phyloP scores from a whole-genome alignment of 2,113 vertebrate genomes.

The Lontra canadensis region DNA sequence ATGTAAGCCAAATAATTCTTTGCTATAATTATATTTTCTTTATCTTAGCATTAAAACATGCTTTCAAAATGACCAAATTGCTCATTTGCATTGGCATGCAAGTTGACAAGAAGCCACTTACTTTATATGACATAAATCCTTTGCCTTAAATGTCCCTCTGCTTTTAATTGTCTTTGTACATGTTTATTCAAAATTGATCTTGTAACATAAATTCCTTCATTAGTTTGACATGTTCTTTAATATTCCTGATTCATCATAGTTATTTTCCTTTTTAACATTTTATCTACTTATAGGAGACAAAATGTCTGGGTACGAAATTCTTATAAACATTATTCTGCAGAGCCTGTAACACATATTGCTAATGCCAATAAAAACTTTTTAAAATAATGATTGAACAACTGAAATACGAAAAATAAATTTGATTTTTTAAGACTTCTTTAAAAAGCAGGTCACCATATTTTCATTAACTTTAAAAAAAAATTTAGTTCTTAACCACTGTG shows the following conservation, averaged over 20 bases:
- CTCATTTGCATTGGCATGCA: not conserved
- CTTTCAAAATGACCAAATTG: not conserved
- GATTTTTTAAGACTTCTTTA: not conserved
- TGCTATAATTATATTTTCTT: not conserved
- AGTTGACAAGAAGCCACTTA: not conserved
- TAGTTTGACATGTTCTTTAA: not conserved
- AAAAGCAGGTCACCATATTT: not conserved
- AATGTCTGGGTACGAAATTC: conserved; percentile 21
- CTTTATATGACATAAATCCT: not conserved
- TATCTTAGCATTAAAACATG: not conserved
- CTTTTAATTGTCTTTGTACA: not conserved
- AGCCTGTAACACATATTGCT: not conserved
- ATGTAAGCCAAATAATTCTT: not conserved
- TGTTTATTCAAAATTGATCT: not conserved
- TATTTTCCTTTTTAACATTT: not conserved
- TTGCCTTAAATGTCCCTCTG: not conserved
- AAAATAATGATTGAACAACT: not conserved
- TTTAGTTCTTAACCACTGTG: not conserved
- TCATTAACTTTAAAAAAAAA: not conserved
- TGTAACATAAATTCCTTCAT: not conserved
- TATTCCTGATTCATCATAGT: not conserved
- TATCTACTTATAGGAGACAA: not conserved
- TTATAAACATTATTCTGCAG: not conserved
- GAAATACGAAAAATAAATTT: not conserved
- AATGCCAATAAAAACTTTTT: not conserved